phyloP scores from a whole-genome alignment of 2,113 vertebrate genomes.

The Psittacus erithacus region DNA sequence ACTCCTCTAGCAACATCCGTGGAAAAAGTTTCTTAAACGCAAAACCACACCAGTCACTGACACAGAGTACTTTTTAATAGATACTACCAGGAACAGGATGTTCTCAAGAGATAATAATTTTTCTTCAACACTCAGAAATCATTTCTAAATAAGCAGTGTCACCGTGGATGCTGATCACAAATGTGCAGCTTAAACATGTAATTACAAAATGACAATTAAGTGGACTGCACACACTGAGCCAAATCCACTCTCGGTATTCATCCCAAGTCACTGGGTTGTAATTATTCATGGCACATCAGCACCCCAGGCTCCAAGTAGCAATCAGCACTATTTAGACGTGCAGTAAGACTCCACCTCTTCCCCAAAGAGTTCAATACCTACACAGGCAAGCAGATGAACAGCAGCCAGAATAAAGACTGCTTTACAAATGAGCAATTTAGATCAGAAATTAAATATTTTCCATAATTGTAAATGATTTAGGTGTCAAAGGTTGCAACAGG shows the following conservation, averaged over 20 bases:
- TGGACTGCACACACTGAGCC: not conserved
- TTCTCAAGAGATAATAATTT: constrained; percentile 13
- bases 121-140: not conserved
- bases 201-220: not conserved
- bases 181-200: not conserved
- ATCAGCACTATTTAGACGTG: not conserved
- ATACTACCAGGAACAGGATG: not conserved
- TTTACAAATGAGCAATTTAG: not conserved
- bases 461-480: not conserved
- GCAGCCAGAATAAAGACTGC: not conserved
- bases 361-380: not conserved
- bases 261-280: not conserved
- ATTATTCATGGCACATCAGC: not conserved
- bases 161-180: constrained; percentile 20
- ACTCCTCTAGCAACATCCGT: not conserved
- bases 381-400: not conserved
- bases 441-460: not conserved
- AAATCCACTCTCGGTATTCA: not conserved
- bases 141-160: constrained; percentile 39
- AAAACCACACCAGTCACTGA: not conserved
- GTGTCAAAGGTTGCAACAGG: not conserved
- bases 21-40: not conserved
- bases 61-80: not conserved
- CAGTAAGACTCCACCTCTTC: not conserved
- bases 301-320: not conserved